A percentile compares a stretch with the other conserved stretches of the same genome.
These are phyloP conservation scores for Mesoclemmys tuberculata DNA, from an alignment of 2,113 vertebrate genomes.

Conservation along the genomic window DNA sequence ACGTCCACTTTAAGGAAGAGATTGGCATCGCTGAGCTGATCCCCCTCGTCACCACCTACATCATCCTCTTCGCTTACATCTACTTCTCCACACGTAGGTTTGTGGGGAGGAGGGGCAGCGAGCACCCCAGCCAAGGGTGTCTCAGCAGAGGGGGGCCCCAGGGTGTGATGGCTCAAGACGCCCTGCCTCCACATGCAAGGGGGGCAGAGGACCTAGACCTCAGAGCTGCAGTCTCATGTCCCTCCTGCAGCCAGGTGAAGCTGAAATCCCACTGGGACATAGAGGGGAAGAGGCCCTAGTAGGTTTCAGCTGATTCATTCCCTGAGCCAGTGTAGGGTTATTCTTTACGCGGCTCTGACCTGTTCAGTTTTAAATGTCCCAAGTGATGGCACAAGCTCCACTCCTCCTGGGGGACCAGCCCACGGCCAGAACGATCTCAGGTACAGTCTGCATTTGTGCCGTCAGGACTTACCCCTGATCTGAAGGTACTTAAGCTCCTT, in stretches of 20 bases:
- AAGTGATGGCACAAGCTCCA: not conserved
- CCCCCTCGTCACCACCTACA: constrained; percentile 97
- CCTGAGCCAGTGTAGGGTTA: not conserved
- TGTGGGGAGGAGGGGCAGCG: not conserved
- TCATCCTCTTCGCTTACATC: constrained; percentile 99
- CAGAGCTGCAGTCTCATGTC: accelerated
- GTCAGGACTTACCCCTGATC: not conserved
- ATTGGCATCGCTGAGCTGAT: constrained; percentile 95
- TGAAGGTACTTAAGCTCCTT: not conserved
- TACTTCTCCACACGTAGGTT: constrained; percentile 98
- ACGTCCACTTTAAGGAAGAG: constrained; percentile 98
- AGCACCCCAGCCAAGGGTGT: accelerated
- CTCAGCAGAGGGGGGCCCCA: not conserved
- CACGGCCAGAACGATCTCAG: not conserved
- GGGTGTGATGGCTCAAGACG: not conserved
- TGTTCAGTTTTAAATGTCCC: not conserved
- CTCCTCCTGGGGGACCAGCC: not conserved
- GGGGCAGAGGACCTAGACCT: accelerated
- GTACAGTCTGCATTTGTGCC: accelerated
- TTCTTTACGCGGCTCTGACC: not conserved
- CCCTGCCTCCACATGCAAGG: too few relatives aligned
- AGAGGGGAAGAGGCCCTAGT: accelerated
- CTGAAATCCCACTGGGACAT: accelerated
- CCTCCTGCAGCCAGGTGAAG: not conserved
- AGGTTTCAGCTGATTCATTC: accelerated